Evolutionary conservation across 1,140 invertebrate species (phyloP).

Genomic region (Dermatophagoides farinae): DNA sequence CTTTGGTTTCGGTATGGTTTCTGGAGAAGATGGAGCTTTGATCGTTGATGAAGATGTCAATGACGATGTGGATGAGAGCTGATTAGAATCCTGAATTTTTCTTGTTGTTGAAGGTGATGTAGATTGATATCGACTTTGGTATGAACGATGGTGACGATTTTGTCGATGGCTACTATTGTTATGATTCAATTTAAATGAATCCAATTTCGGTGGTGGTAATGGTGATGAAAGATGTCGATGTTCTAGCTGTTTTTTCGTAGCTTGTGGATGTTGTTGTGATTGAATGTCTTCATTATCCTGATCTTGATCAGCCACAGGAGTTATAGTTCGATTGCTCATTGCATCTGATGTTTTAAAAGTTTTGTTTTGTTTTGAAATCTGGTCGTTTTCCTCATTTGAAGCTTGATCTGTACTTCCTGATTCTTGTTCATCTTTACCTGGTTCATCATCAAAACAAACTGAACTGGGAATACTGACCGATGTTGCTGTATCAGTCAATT

Average conservation of each 20-base stretch:
- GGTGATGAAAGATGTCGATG: constrained; percentile 1
- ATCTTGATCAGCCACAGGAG: not conserved
- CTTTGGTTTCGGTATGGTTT: not conserved
- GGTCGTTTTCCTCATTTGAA: not conserved
- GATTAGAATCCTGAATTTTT: not conserved
- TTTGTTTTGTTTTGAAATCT: no score
- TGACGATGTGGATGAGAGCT: not conserved
- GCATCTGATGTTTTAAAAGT: not conserved
- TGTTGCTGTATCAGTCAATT: not conserved
- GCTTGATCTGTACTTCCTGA: not conserved
- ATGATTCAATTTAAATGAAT: not conserved
- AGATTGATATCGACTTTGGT: not conserved
- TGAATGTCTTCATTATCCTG: not conserved
- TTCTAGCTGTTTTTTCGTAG: not conserved
- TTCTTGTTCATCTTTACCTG: not conserved
- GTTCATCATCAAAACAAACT: not conserved
- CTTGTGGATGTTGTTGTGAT: not conserved
- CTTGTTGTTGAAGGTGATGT: not conserved
- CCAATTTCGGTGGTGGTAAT: constrained; percentile 1
- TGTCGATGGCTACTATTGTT: not conserved
- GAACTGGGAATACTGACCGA: not conserved
- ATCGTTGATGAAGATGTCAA: not conserved
- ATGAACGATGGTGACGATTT: not conserved
- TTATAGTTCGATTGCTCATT: no score
- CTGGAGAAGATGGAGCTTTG: not conserved